Evolutionary conservation across 2,113 vertebrate genomes (phyloP), one percentile per base, ranked within the genome.

Genomic region (Ctenodactylus gundi): DNA sequence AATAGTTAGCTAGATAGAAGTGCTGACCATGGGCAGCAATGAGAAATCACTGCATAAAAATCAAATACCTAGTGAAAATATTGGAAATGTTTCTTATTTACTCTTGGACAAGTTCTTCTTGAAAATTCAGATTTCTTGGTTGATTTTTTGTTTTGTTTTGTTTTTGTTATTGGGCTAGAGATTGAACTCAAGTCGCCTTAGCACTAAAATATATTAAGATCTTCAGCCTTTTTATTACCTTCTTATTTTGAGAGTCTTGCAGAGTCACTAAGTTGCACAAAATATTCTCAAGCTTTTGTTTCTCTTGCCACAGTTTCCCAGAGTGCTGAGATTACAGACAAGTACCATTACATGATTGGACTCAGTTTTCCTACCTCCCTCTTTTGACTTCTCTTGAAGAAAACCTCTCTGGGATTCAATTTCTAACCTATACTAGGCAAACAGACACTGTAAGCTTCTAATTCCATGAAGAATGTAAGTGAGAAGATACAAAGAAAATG

Each of bases 81-180:
- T 51, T 93, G n/a, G n/a, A n/a, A n/a, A n/a, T n/a, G n/a, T 72
- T 55, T 64, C 65, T 78, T 92, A n/a, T 62, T 67, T 72, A 65
- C 51, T 90, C 49, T 78, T 31, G 7, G 29, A 21, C 31, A 85
- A 81, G 55, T 60, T 29, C 7, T 77, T 93, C 39, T 70, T 34
- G 91, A 25, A 77, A 13, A 4, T n/a, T 34, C 8, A 27, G 1
- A 70, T 39, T 72, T 20, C 4, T 41, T 17, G 7, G 25, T 70
- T 70, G 18, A 17, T 20, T 75, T 34, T 20, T 51, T 3, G 11
- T 72, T 72, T 67, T 14, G 10, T 18, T 70, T 64, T 49, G 44
- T 14, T 31, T 75, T 49, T 49, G 29, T 31, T 75, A 12, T 44
- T 10, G 46, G 49, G n/a, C 46, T 51, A 4, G 9, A 18, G 27